Evolutionary conservation across 2,888 invertebrate species (phyloP).

Genomic region (Atherix ibis): DNA sequence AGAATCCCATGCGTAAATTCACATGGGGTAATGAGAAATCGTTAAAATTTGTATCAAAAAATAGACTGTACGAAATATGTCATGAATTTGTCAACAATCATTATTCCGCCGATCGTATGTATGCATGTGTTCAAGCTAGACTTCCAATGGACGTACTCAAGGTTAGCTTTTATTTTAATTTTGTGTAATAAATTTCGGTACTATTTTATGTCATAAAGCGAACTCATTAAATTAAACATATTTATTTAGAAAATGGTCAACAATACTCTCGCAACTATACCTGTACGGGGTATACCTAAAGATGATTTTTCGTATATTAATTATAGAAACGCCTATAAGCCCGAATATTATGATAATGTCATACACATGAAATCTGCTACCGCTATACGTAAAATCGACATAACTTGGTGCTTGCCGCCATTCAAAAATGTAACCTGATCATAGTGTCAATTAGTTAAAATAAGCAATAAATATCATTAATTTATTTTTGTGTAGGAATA

Average conservation of each 20-base stretch:
- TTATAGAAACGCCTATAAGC: constrained; percentile 21
- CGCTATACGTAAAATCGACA: constrained; percentile 48
- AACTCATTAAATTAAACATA: no score
- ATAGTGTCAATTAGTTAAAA: no score
- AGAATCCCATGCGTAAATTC: constrained; percentile 60
- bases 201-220: no score
- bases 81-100: constrained; percentile 60
- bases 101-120: constrained; percentile 82
- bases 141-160: constrained; percentile 29
- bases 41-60: constrained; percentile 50
- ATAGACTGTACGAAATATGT: constrained; percentile 48
- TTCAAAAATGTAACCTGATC: constrained; percentile 18
- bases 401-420: constrained; percentile 29
- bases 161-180: constrained; percentile 7
- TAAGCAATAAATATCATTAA: background rate
- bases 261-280: no score
- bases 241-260: no score
- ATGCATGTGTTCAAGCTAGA: constrained; percentile 59
- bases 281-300: constrained; percentile 38
- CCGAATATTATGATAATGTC: constrained; percentile 24
- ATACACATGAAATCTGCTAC: constrained; percentile 63
- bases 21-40: constrained; percentile 73
- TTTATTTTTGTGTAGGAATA: constrained; percentile 16
- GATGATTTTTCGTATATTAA: constrained; percentile 42
- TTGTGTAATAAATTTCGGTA: background rate